These are phyloP conservation scores for Calycopis cecrops DNA, from an alignment of 1,140 invertebrate species.

Conservation along the genomic window DNA sequence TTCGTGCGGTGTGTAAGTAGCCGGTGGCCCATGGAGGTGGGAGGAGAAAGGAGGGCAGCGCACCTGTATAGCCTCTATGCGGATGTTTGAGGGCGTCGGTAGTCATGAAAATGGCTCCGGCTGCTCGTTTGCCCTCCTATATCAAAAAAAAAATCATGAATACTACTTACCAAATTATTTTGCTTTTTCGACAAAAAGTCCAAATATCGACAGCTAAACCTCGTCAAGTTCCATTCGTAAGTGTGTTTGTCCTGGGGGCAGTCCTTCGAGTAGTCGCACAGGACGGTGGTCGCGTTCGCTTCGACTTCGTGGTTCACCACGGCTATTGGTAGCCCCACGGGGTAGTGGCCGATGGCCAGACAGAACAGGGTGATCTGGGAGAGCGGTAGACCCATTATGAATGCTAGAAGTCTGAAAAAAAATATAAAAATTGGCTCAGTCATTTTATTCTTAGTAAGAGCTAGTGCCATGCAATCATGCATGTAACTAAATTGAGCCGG, in stretches of 20 bases:
- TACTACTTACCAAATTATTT: slow-evolving; percentile 77
- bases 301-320: slow-evolving; percentile 88
- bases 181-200: slow-evolving; percentile 79
- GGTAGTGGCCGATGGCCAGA: slow-evolving; percentile 93
- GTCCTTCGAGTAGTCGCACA: slow-evolving; percentile 66
- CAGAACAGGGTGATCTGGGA: slow-evolving; percentile 96
- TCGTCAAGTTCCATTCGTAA: slow-evolving; percentile 75
- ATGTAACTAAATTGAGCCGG: too few species aligned
- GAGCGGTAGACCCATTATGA: slow-evolving; percentile 93
- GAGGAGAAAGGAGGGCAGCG: too few species aligned
- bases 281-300: slow-evolving; percentile 70
- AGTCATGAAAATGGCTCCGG: too few species aligned
- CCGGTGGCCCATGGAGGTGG: too few species aligned
- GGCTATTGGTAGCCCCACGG: slow-evolving; percentile 86
- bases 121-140: too few species aligned
- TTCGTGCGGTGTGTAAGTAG: too few species aligned
- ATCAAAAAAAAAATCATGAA: background rate
- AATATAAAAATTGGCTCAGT: too few species aligned
- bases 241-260: slow-evolving; percentile 72
- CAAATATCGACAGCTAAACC: slow-evolving; percentile 86
- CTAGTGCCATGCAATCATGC: too few species aligned
- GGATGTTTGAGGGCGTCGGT: too few species aligned
- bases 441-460: background rate
- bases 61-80: too few species aligned
- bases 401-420: slow-evolving; percentile 85